phyloP scores from a whole-genome alignment of 1,140 invertebrate species.

The silkworm (Bombyx mori) region DNA sequence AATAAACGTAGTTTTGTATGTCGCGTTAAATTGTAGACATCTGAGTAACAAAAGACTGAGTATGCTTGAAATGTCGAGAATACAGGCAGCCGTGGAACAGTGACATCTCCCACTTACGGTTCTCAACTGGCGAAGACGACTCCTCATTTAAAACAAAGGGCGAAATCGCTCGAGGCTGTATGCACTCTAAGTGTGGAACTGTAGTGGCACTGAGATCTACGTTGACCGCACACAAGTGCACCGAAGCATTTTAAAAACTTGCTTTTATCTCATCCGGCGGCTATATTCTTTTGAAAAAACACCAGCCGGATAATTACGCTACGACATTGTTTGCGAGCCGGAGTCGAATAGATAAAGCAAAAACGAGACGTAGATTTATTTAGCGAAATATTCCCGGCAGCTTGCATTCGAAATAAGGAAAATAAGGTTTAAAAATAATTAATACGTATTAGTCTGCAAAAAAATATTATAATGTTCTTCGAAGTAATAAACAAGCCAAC shows the following conservation, averaged over 20 bases:
- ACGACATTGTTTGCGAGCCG: too few relatives aligned
- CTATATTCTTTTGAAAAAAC: background rate
- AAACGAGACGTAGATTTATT: too few relatives aligned
- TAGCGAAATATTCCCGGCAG: too few relatives aligned
- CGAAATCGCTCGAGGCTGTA: slow-evolving; percentile 39
- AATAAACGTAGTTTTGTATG: too few relatives aligned
- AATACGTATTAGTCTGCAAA: too few relatives aligned
- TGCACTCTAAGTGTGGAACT: slow-evolving; percentile 17
- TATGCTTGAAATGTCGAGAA: slow-evolving; percentile 47
- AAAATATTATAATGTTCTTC: too few relatives aligned
- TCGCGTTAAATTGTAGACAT: too few relatives aligned
- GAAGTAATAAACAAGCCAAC: too few relatives aligned
- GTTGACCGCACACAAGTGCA: slow-evolving; percentile 35
- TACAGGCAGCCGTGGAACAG: slow-evolving; percentile 40
- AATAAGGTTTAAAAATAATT: too few relatives aligned
- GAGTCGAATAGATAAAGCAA: too few relatives aligned
- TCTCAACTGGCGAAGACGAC: slow-evolving; percentile 34
- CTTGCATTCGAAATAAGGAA: too few relatives aligned
- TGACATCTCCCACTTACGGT: slow-evolving; percentile 46
- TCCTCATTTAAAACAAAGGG: slow-evolving; percentile 55
- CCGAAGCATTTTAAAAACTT: slow-evolving; percentile 1
- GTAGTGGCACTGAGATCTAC: slow-evolving; percentile 30
- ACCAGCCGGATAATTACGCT: too few relatives aligned
- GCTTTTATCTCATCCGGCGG: background rate
- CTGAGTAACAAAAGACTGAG: slow-evolving; percentile 39